Evolutionary conservation across 2,888 invertebrate genomes (phyloP), one percentile per base, ranked within the genome.

Genomic region (Trypoxylon attenuatum): DNA sequence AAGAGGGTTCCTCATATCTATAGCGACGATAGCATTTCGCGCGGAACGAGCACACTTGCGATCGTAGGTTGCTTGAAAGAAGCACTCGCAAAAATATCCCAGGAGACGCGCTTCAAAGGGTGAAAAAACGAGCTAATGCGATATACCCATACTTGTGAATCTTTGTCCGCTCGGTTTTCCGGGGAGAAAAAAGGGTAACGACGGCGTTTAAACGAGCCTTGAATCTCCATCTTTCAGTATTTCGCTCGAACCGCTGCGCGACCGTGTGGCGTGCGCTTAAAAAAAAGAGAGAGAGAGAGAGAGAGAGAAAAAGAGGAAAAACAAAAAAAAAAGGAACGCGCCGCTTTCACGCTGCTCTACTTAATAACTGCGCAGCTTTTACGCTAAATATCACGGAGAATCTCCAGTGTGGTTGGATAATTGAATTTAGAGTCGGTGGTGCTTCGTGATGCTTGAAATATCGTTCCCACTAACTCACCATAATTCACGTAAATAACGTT

Each of bases 401-500:
- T n/a, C n/a, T n/a, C n/a, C n/a, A n/a, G n/a, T n/a, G n/a, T n/a
- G n/a, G n/a, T n/a, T n/a, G n/a, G n/a, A n/a, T n/a, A n/a, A n/a
- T n/a, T n/a, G n/a, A n/a, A n/a, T n/a, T n/a, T n/a, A n/a, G n/a
- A n/a, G n/a, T n/a, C n/a, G n/a, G n/a, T n/a, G n/a, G n/a, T n/a
- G n/a, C n/a, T n/a, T n/a, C n/a, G n/a, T n/a, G n/a, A n/a, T n/a
- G n/a, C n/a, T n/a, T n/a, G n/a, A n/a, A n/a, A n/a, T n/a, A n/a
- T n/a, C n/a, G n/a, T 33, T 3, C 33, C 33, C 10, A 33, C n/a
- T 10, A 4, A 33, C 33, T 4, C 33, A 4, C 5, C 10, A 46
- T 55, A 61, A 55, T 64, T 64, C 27, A 22, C 6, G 42, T 55
- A 39, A 56, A 62, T 43, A 62, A 42, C 41, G 47, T 62, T 56